Evolutionary conservation across 2,888 invertebrate species (phyloP).

Genomic region (Cyrtodaria siliqua): DNA sequence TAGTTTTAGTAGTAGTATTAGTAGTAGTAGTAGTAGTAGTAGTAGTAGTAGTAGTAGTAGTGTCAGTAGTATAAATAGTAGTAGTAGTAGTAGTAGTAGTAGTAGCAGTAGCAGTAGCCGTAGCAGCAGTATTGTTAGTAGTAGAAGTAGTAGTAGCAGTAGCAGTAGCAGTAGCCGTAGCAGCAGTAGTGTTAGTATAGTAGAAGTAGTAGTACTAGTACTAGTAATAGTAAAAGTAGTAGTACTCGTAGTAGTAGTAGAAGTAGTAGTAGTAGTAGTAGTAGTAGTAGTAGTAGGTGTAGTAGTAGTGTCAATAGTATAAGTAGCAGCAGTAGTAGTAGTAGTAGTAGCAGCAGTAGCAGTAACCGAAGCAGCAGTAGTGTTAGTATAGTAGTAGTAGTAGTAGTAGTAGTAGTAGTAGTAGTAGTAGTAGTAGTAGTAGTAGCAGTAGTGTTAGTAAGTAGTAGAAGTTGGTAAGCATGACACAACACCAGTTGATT

Average conservation of each 20-base stretch:
- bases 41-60: no score
- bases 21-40: no score
- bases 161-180: conserved; percentile 36
- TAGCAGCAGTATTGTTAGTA: conserved; percentile 35
- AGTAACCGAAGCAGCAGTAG: conserved; percentile 33
- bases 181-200: conserved; percentile 9
- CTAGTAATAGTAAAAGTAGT: conserved; percentile 35
- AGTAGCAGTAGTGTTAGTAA: conserved; percentile 8
- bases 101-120: no score
- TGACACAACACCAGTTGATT: no score
- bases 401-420: conserved; percentile 40
- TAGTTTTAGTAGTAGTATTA: background rate
- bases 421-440: conserved; percentile 41
- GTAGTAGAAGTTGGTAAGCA: no score
- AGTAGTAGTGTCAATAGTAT: conserved; percentile 17
- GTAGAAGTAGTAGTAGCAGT: conserved; percentile 46
- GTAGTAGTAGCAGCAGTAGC: conserved; percentile 25
- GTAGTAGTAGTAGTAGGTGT: conserved; percentile 40
- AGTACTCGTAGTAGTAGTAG: conserved; percentile 46
- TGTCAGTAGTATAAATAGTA: no score
- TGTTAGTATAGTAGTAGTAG: conserved; percentile 40
- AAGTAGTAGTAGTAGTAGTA: conserved; percentile 33
- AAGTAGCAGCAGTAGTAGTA: conserved; percentile 27
- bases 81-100: no score
- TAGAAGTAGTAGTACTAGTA: conserved; percentile 34